Base-by-base conservation (phyloP, 2,888 invertebrate genomes). In the Cecidostiba fungosa region DNA sequence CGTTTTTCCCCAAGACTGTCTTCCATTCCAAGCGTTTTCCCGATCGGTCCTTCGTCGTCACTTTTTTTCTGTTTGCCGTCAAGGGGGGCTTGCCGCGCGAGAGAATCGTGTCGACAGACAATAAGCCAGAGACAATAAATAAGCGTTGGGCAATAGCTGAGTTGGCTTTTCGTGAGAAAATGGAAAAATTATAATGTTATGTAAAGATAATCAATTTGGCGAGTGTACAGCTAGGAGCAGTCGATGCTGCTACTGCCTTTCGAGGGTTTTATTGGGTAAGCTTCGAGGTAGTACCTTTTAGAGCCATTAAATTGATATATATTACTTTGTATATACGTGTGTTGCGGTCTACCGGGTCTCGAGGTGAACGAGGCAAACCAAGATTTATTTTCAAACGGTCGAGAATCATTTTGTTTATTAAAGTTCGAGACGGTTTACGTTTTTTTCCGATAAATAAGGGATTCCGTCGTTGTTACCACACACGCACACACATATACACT, bases 41-140 rank as follows among this genome's bases (percentile, higher is more conserved):
- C 78, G 16, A 29, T 8, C 36, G n/a, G n/a, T 59, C 19, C 59
- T 29, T 77, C 32, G 50, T 54, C 59, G 36, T 36, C 59, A 23
- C n/a, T 47, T 29, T 70, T 72, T 19, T 50, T 43, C 36, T 47
- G 32, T 29, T 54, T 72, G 47, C 32, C n/a, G 1, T 54, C 72
- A 19, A 69, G 29, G 36, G 59, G 74, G 39, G 79, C 50, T 62
- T 39, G 74, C 43, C 74, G 10, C 47, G 12, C n/a, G 73, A 73
- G 54, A 66, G 69, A 85, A 77, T 82, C 82, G 86, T 86, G 86
- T 79, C 80, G 83, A 54, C 72, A 86, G 83, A 86, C 86, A 86
- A 86, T 77, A 54, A 26, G 62, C 70, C 26, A 72, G 77, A 77
- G 76, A 86, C 80, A 80, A 86, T 86, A 86, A 83, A 85, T 82